Conservation (phyloP, 2,888 invertebrate genomes). For the Serrognathus titanus region DNA sequence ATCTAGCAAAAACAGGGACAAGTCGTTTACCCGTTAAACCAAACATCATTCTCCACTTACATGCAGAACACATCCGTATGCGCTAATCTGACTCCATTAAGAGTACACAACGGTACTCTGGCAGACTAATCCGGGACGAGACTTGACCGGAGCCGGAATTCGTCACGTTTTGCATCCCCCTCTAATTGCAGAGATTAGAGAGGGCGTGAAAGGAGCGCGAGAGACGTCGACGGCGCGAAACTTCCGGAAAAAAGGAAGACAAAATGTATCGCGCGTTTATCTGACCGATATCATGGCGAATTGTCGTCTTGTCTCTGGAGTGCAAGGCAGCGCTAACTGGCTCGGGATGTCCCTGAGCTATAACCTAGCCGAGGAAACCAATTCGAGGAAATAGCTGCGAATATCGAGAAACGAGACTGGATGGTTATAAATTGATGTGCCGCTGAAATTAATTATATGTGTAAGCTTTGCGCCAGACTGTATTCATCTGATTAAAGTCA, state of each 20-base stretch:
- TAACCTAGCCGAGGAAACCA: slow-evolving; percentile 32
- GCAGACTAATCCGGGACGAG: slow-evolving; percentile 30
- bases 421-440: slow-evolving; percentile 33
- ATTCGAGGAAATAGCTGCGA: slow-evolving; percentile 33
- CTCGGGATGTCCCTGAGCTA: slow-evolving; percentile 31
- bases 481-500: not conserved
- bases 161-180: slow-evolving; percentile 12
- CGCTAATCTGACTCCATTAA: slow-evolving; percentile 50
- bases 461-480: slow-evolving; percentile 1
- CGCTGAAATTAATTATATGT: slow-evolving; percentile 31
- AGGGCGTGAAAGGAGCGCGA: slow-evolving; percentile 15
- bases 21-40: slow-evolving; percentile 49
- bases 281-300: slow-evolving; percentile 29
- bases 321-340: slow-evolving; percentile 32
- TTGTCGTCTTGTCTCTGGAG: slow-evolving; percentile 33
- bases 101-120: slow-evolving; percentile 39
- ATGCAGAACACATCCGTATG: slow-evolving; percentile 48
- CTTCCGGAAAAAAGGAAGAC: slow-evolving; percentile 13
- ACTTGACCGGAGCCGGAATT: slow-evolving; percentile 20
- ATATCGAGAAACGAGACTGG: slow-evolving; percentile 30
- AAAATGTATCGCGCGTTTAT: slow-evolving; percentile 26
- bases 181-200: not conserved
- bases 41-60: slow-evolving; percentile 52
- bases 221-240: slow-evolving; percentile 12
- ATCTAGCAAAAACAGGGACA: slow-evolving; percentile 38